Percentiles rank a stretch among this genome's conserved stretches.
phyloP scores from a whole-genome alignment of 2,888 invertebrate species.

The Clostera curtula region DNA sequence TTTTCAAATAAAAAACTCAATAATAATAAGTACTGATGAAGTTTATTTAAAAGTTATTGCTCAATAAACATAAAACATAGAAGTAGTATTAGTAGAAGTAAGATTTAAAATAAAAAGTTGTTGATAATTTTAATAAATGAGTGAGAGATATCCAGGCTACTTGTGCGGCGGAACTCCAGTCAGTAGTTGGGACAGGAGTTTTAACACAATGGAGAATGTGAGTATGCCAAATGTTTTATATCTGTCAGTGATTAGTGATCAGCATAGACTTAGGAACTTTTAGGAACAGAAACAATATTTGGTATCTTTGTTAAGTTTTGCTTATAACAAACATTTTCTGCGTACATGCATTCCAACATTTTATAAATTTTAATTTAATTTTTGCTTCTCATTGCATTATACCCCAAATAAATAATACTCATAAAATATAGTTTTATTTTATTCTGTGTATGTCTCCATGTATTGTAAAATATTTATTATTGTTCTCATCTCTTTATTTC shows the following conservation, averaged over 20 bases:
- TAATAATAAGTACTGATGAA: conserved; percentile 17
- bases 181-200: conserved; percentile 69
- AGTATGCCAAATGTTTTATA: conserved; percentile 28
- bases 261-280: no score
- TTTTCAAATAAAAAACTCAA: conserved; percentile 15
- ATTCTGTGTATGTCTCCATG: no score
- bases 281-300: no score
- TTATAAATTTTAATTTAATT: no score
- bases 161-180: conserved; percentile 65
- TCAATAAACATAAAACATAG: conserved; percentile 30
- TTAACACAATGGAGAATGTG: conserved; percentile 63
- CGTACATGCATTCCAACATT: no score
- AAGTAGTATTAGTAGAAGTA: conserved; percentile 3
- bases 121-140: conserved; percentile 40
- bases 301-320: no score
- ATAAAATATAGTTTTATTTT: no score
- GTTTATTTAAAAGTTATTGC: conserved; percentile 36
- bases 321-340: no score
- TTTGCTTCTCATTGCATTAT: no score
- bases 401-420: no score
- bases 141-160: conserved; percentile 64
- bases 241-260: neutral
- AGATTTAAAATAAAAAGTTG: conserved; percentile 5
- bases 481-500: no score
- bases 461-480: no score